phyloP scores from a whole-genome alignment of 2,797 vertebrate species.

The Schizothorax lantsangensis region DNA sequence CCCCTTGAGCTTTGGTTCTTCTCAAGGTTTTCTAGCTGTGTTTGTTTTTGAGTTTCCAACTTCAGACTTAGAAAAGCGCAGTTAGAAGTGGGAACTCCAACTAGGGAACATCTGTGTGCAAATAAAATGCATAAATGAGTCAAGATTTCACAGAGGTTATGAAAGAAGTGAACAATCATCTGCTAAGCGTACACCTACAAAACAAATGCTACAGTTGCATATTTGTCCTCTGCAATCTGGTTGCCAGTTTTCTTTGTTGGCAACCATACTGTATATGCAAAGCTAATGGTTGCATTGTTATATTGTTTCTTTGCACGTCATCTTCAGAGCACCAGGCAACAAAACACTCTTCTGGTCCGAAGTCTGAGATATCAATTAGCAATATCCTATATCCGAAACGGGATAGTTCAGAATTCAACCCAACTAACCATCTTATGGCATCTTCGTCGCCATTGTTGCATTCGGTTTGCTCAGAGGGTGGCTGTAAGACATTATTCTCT shows the following conservation, averaged over 20 bases:
- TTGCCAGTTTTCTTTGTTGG: not conserved
- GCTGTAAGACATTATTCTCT: slow-evolving; percentile 15
- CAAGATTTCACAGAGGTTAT: not conserved
- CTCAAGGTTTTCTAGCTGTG: not conserved
- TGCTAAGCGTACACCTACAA: not conserved
- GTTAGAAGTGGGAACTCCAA: not conserved
- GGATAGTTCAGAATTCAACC: not conserved
- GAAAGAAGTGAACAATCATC: not conserved
- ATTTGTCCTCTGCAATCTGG: not conserved
- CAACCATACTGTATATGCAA: slow-evolving; percentile 4
- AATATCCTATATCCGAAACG: not conserved
- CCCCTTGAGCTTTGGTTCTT: not conserved
- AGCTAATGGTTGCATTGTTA: not conserved
- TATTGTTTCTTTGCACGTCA: not conserved
- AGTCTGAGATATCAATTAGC: slow-evolving; percentile 6
- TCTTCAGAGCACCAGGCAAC: not conserved
- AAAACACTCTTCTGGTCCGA: not conserved
- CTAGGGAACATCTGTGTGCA: not conserved
- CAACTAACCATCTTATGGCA: not conserved
- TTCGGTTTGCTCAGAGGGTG: slow-evolving; percentile 9
- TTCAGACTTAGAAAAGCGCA: not conserved
- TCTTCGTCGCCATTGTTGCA: not conserved
- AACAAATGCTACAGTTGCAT: not conserved
- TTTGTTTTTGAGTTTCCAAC: no score
- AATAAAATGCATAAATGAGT: not conserved